A percentile compares a stretch with the other conserved stretches of the same genome.
Conservation (phyloP, 2,113 vertebrate species). For the Mungos mungo region DNA sequence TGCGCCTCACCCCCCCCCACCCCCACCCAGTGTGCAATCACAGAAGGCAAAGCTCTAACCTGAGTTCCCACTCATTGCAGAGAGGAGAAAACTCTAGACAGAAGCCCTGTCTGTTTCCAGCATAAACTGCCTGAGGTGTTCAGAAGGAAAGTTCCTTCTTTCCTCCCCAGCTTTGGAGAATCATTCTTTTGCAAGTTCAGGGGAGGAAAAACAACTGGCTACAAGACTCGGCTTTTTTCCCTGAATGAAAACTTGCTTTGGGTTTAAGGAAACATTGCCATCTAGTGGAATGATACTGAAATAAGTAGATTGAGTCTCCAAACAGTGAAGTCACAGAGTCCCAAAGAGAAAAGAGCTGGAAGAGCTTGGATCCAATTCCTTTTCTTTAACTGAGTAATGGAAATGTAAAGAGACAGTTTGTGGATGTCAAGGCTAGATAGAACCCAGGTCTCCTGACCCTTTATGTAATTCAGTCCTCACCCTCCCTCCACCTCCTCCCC, state of each 20-base stretch:
- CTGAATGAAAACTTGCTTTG: neutral
- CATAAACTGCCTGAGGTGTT: neutral
- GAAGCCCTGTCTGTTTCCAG: neutral
- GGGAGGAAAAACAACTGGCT: neutral
- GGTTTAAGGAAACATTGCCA: constrained; percentile 77
- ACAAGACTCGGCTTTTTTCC: neutral
- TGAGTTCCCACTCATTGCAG: neutral
- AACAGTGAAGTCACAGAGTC: neutral
- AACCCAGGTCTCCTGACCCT: neutral
- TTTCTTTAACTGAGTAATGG: neutral
- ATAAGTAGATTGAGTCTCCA: neutral
- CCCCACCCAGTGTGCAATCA: neutral
- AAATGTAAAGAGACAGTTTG: neutral
- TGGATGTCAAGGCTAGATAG: neutral
- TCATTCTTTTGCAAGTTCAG: neutral
- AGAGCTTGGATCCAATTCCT: neutral
- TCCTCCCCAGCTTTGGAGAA: neutral
- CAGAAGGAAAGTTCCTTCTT: neutral
- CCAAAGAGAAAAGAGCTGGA: neutral
- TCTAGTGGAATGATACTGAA: constrained; percentile 69
- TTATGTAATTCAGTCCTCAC: neutral
- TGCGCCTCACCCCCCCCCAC: neutral
- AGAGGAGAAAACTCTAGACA: neutral
- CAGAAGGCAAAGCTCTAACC: neutral
- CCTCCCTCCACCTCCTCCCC: neutral